Evolutionary conservation across 2,797 vertebrate genomes (phyloP).

Genomic region (Danio tinwini): DNA sequence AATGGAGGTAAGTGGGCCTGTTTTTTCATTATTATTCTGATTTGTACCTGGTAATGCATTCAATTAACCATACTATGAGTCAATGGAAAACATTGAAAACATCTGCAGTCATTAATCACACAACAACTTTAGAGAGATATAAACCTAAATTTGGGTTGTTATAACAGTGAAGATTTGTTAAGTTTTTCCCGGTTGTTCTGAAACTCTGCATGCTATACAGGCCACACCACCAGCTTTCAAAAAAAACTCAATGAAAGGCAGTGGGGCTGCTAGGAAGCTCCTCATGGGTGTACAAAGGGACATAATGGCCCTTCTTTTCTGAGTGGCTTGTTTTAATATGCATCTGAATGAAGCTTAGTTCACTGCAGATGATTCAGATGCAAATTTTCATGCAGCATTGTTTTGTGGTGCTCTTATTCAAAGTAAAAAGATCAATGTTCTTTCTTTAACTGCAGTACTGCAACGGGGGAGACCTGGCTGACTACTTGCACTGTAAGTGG

Average conservation of each 20-base stretch:
- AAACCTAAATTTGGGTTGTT: neutral
- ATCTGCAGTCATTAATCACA: neutral
- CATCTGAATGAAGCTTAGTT: constrained; percentile 40
- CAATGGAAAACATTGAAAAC: neutral
- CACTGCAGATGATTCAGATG: constrained; percentile 14
- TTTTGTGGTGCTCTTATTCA: constrained; percentile 42
- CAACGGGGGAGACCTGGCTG: constrained; percentile 96
- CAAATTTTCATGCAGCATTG: constrained; percentile 1
- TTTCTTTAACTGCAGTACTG: constrained; percentile 85
- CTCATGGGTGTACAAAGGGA: constrained; percentile 30
- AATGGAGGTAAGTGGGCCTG: constrained; percentile 90
- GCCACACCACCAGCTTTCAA: neutral
- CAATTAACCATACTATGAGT: constrained; percentile 62
- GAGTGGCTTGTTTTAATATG: constrained; percentile 27
- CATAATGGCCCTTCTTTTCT: neutral
- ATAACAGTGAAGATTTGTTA: neutral
- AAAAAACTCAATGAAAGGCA: constrained; percentile 9
- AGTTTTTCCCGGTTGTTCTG: neutral
- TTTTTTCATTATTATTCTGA: constrained; percentile 56
- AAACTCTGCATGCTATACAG: constrained; percentile 3
- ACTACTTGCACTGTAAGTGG: constrained; percentile 96
- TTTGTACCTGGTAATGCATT: constrained; percentile 46
- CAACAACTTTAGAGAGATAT: neutral
- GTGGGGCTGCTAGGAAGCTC: neutral
- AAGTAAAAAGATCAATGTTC: constrained; percentile 33